These are phyloP conservation scores for Phoeniculus purpureus DNA, from an alignment of 2,797 vertebrate species.

Conservation along the genomic window DNA sequence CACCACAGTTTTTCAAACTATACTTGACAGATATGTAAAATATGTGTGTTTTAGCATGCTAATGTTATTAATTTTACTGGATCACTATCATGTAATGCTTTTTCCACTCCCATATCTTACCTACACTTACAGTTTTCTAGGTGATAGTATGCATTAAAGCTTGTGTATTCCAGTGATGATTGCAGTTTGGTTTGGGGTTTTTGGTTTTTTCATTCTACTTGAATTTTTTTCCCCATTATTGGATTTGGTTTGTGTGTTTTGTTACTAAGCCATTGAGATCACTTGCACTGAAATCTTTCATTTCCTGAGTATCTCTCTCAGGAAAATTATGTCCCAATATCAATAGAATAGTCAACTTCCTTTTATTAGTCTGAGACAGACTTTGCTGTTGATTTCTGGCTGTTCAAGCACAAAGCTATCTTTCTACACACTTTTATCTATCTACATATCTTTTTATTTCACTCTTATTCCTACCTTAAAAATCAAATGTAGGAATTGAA, in stretches of 20 bases:
- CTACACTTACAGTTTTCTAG: not conserved
- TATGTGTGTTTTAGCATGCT: rapidly evolving
- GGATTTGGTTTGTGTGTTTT: not conserved
- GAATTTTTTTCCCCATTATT: not conserved
- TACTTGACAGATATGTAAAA: not conserved
- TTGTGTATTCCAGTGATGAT: not conserved
- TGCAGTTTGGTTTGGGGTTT: not conserved
- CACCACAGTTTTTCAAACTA: not conserved
- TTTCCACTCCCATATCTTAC: not conserved
- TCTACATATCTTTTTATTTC: not conserved
- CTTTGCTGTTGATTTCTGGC: not conserved
- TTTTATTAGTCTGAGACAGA: not conserved
- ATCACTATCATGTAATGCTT: not conserved
- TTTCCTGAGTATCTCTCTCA: not conserved
- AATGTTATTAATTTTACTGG: not conserved
- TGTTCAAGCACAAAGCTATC: not conserved
- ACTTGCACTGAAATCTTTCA: not conserved
- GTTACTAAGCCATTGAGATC: not conserved
- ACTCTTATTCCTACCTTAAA: not conserved
- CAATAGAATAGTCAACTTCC: not conserved
- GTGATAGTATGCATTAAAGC: not conserved
- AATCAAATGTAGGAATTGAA: not conserved
- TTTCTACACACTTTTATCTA: not conserved
- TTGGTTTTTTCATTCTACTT: not conserved
- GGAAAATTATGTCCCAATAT: not conserved